Conservation (phyloP, 2,797 vertebrate species). For the Xyrichtys novacula region DNA sequence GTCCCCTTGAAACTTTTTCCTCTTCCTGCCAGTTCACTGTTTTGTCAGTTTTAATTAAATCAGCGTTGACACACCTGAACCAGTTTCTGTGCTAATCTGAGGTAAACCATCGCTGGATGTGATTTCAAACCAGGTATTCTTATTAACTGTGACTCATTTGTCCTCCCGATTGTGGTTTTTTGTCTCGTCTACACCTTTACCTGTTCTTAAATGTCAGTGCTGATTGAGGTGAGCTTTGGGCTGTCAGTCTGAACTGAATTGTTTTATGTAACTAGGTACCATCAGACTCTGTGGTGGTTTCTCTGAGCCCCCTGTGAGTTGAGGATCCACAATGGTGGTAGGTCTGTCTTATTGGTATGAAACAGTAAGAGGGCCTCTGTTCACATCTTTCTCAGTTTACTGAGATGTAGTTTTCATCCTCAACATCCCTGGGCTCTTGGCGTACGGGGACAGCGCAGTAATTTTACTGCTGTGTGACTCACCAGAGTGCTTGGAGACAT, state of each 20-base stretch:
- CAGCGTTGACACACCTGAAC: constrained; percentile 28
- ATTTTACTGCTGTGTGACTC: constrained; percentile 73
- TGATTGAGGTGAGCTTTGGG: constrained; percentile 19
- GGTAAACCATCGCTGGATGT: constrained; percentile 37
- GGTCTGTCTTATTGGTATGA: constrained; percentile 66
- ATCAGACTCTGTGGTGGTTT: constrained; percentile 14
- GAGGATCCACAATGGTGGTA: constrained; percentile 65
- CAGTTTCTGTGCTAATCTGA: constrained; percentile 35
- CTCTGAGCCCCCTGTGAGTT: constrained; percentile 30
- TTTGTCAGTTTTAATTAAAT: not conserved
- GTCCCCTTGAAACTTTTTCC: not conserved
- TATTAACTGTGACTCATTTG: constrained; percentile 14
- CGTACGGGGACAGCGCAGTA: constrained; percentile 70
- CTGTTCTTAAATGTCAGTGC: constrained; percentile 11
- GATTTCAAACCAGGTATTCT: constrained; percentile 26
- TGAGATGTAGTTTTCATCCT: constrained; percentile 33
- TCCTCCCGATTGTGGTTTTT: constrained; percentile 26
- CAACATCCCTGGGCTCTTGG: constrained; percentile 43
- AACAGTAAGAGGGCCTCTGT: constrained; percentile 54
- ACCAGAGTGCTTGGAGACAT: constrained; percentile 69
- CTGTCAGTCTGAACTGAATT: constrained; percentile 11
- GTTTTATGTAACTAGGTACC: constrained; percentile 6
- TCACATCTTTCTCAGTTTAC: constrained; percentile 47
- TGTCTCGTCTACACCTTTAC: constrained; percentile 11
- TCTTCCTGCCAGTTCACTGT: not conserved